Evolutionary conservation across 2,113 vertebrate genomes (phyloP).

Genomic region (Malaclemys terrapin): DNA sequence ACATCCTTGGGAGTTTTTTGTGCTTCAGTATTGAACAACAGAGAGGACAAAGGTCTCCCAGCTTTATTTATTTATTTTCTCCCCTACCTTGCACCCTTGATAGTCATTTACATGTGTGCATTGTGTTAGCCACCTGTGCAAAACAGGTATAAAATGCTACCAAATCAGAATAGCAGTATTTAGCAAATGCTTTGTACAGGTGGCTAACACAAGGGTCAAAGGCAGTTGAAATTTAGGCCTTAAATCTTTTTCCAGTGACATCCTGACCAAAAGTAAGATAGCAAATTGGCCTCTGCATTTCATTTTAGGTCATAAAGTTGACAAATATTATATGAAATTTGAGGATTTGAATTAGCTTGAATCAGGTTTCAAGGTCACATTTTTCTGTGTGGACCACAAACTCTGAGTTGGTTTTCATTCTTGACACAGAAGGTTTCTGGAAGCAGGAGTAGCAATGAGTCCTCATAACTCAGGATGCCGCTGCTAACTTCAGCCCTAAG

Average conservation of each 20-base stretch:
- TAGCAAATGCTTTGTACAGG: neutral
- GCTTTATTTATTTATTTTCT: neutral
- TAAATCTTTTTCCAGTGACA: neutral
- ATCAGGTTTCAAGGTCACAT: too few relatives aligned
- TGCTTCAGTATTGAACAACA: neutral
- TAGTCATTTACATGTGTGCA: neutral
- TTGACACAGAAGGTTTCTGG: too few relatives aligned
- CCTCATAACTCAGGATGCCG: too few relatives aligned
- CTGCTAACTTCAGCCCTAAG: neutral
- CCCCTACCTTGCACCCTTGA: neutral
- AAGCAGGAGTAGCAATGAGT: too few relatives aligned
- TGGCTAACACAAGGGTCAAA: neutral
- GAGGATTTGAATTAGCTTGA: too few relatives aligned
- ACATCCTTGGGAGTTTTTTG: neutral
- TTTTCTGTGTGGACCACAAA: too few relatives aligned
- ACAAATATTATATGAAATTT: too few relatives aligned
- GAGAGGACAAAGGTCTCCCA: neutral
- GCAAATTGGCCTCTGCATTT: neutral
- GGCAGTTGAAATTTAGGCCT: neutral
- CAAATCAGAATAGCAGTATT: neutral
- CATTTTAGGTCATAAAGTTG: too few relatives aligned
- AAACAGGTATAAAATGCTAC: neutral
- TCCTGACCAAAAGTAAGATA: neutral
- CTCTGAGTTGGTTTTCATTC: too few relatives aligned
- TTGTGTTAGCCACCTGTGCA: neutral